Evolutionary conservation across 1,140 invertebrate genomes (phyloP).

Genomic region (Pogonomyrmex californicus): DNA sequence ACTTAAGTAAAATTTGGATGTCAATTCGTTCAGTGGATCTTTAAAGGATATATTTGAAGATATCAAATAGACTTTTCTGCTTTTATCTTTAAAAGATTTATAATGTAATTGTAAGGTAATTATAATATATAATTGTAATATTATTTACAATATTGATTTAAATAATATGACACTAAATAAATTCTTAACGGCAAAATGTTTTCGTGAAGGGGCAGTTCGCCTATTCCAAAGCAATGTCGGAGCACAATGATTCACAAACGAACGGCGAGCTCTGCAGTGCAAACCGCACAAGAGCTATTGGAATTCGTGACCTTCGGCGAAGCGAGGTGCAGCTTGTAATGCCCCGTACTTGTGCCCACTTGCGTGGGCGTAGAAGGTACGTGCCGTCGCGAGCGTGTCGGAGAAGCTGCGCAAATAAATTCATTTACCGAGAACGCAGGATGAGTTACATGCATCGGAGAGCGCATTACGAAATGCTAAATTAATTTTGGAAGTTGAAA

Average conservation of each 20-base stretch:
- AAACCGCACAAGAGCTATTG: slow-evolving; percentile 68
- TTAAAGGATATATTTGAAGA: neutral
- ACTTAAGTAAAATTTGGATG: neutral
- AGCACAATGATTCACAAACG: slow-evolving; percentile 71
- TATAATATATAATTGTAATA: neutral
- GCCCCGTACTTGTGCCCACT: slow-evolving; percentile 65
- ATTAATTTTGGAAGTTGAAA: slow-evolving; percentile 54
- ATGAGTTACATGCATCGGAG: slow-evolving; percentile 53
- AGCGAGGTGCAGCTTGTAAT: slow-evolving; percentile 71
- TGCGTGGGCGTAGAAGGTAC: slow-evolving; percentile 67
- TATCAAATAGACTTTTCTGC: neutral
- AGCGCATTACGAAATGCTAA: slow-evolving; percentile 45
- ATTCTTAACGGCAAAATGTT: neutral
- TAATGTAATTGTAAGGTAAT: too few species aligned
- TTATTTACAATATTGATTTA: neutral
- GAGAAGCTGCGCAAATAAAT: slow-evolving; percentile 69
- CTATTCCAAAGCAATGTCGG: neutral
- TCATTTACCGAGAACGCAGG: slow-evolving; percentile 50
- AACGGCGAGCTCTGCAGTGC: slow-evolving; percentile 44
- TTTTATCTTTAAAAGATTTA: neutral
- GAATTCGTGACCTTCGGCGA: slow-evolving; percentile 74
- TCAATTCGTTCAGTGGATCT: neutral
- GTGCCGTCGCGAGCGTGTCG: slow-evolving; percentile 55
- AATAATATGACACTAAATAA: neutral
- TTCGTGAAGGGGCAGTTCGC: neutral